phyloP scores from a whole-genome alignment of 2,888 invertebrate species.

The Opisthograptis luteolata region DNA sequence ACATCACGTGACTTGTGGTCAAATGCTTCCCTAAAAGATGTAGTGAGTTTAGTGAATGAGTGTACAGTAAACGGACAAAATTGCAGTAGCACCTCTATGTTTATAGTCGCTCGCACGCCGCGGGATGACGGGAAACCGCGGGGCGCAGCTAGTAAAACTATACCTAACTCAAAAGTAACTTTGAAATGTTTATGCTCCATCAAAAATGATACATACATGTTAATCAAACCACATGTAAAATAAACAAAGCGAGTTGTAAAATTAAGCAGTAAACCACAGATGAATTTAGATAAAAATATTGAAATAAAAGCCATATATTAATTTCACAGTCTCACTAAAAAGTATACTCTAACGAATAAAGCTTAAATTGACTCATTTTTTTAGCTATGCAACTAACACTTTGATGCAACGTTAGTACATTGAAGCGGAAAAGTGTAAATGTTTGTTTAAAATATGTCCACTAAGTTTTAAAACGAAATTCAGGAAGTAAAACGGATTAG shows the following conservation, averaged over 20 bases:
- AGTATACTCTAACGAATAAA: conserved; percentile 47
- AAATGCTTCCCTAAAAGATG: too few relatives aligned
- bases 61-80: too few relatives aligned
- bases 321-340: conserved; percentile 57
- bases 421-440: conserved; percentile 26
- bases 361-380: conserved; percentile 59
- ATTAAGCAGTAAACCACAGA: conserved; percentile 25
- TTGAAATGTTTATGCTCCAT: conserved; percentile 16
- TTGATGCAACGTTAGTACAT: conserved; percentile 45
- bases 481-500: too few relatives aligned
- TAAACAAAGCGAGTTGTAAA: conserved; percentile 26
- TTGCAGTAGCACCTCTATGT: too few relatives aligned
- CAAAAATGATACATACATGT: conserved; percentile 20
- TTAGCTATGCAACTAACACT: conserved; percentile 36
- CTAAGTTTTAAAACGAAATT: too few relatives aligned
- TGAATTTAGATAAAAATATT: conserved; percentile 5
- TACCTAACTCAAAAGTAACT: conserved; percentile 3
- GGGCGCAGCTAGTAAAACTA: too few relatives aligned
- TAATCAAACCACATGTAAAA: conserved; percentile 27
- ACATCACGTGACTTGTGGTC: too few relatives aligned
- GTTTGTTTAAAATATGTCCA: too few relatives aligned
- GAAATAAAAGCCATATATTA: conserved; percentile 37
- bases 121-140: too few relatives aligned
- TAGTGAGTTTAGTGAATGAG: too few relatives aligned
- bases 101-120: too few relatives aligned